Base-by-base conservation (phyloP, 2,888 invertebrate species). In the Spilosoma lubricipeda region DNA sequence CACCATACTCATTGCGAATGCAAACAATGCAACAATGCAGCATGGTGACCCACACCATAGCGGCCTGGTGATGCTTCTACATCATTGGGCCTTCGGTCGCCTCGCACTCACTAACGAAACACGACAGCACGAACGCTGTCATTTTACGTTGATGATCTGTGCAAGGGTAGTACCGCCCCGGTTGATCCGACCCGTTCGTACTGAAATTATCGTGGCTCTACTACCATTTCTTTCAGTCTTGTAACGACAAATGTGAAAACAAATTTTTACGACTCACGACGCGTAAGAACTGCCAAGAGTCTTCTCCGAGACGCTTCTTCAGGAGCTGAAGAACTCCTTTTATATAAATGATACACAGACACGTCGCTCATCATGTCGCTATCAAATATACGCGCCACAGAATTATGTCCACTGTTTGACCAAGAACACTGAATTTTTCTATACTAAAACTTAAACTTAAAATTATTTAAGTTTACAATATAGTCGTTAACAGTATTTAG, bases 261-360 rank as follows among this genome's bases (percentile, higher is more conserved):
- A 13, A 18, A 42, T 42, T 7, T 8, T 8, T 45, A 67, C 67
- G 67, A 67, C 67, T 67, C 13, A 67, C 67, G 30, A 30, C 20
- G 30, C 30, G 5, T 63, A 7, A 67, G 67, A 67, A 48, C 67
- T 23, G 30, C 48, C 48, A 67, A 48, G 33, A 67, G 67, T 67
- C 67, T 67, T 48, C 67, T 33, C 48, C 67, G 67, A 9, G 45
- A 48, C 4, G 18, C 11, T 67, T 67, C 67, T 11, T 67, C 48
- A 23, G 33, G 67, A 23, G 33, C 67, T 11, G 48, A 48, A 67
- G 67, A 27, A 33, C 67, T 48, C 13, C 23, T 67, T 67, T 48
- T 67, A 13, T 48, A 67, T 23, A 67, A 30, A 9, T 13, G 67
- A 23, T 67, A 33, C 67, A 33, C 48, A 2, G 48, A 67, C 9